A percentile compares a stretch with the other conserved stretches of the same genome.
Evolutionary conservation across 2,888 invertebrate species (phyloP).

Genomic region (Allolobophora icterica): DNA sequence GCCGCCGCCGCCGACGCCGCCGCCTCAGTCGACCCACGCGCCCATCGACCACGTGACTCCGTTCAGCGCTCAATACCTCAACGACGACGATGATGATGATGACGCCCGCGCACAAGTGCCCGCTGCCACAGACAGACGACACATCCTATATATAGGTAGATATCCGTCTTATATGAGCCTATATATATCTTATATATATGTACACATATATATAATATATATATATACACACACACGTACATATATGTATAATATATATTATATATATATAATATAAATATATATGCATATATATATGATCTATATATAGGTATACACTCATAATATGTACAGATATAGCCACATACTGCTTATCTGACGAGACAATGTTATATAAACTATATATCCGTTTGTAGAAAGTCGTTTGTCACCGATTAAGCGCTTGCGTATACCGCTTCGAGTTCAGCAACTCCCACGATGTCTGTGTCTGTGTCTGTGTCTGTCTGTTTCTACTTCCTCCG

Average conservation of each 20-base stretch:
- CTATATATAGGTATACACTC: too few species aligned
- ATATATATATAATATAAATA: too few species aligned
- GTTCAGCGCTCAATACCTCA: slow-evolving; percentile 4
- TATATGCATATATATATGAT: not conserved
- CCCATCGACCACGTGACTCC: slow-evolving; percentile 5
- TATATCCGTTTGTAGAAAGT: not conserved
- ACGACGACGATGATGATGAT: not conserved
- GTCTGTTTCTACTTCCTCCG: not conserved
- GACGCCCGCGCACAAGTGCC: not conserved
- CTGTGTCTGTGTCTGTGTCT: not conserved
- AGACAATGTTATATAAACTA: not conserved
- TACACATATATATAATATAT: too few species aligned
- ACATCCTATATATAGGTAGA: not conserved
- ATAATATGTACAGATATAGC: not conserved
- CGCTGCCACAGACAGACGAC: not conserved
- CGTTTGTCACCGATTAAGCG: slow-evolving; percentile 17
- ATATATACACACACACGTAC: too few species aligned
- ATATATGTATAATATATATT: too few species aligned
- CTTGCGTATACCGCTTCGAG: not conserved
- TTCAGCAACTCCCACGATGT: slow-evolving; percentile 1
- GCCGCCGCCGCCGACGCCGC: not conserved
- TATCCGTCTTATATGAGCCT: too few species aligned
- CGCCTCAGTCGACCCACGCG: not conserved
- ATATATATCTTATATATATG: too few species aligned
- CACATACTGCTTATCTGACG: not conserved